A percentile compares a stretch with the other conserved stretches of the same genome.
Evolutionary conservation across 2,888 invertebrate species (phyloP).

Genomic region (Drosophila prolongata): DNA sequence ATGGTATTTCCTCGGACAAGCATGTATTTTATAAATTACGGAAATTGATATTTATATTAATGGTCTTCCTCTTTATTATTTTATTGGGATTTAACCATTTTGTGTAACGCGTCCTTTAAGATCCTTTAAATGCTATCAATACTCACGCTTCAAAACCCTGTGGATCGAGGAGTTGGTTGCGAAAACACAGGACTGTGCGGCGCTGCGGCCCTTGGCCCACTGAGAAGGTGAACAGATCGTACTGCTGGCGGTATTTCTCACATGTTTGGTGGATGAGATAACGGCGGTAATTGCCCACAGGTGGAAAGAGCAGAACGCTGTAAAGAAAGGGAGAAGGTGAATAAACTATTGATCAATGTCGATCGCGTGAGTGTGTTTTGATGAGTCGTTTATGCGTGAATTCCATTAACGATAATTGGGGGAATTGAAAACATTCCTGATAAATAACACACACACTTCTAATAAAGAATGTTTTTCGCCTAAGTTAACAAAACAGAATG

Average conservation of each 20-base stretch:
- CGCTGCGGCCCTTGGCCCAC: constrained; percentile 89
- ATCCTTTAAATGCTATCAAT: neutral
- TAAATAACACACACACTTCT: neutral
- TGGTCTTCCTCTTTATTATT: neutral
- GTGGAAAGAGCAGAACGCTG: constrained; percentile 93
- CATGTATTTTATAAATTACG: no score
- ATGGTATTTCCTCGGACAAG: no score
- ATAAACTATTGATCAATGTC: constrained; percentile 9
- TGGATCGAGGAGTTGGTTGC: constrained; percentile 85
- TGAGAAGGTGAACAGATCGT: constrained; percentile 89
- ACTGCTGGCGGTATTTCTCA: constrained; percentile 86
- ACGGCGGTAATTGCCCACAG: constrained; percentile 91
- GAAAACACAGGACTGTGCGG: constrained; percentile 90
- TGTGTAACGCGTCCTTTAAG: no score
- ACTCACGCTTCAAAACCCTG: constrained; percentile 78
- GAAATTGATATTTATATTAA: no score
- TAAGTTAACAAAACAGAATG: neutral
- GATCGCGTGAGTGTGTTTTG: constrained; percentile 5
- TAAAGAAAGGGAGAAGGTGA: constrained; percentile 19
- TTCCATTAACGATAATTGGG: constrained; percentile 20
- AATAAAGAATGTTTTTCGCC: no score
- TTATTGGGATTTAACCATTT: neutral
- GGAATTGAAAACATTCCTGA: constrained; percentile 21
- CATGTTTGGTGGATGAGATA: constrained; percentile 92
- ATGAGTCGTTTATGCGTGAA: constrained; percentile 24